phyloP scores from a whole-genome alignment of 1,140 invertebrate species.

The Chelonus insularis region DNA sequence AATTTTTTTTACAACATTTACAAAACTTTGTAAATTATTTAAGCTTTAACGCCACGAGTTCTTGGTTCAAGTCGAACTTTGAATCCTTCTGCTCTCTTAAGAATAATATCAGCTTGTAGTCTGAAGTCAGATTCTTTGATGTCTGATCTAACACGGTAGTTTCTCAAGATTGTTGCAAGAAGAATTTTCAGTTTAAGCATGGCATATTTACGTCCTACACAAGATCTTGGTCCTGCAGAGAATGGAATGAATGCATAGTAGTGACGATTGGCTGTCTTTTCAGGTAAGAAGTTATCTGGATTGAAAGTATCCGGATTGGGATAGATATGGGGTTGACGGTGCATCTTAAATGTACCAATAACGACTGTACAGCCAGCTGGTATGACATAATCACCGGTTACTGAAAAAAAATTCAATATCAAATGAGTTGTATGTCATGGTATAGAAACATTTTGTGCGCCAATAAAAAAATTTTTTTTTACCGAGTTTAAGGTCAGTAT shows the following conservation, averaged over 20 bases:
- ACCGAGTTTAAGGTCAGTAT: slow-evolving; percentile 70
- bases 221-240: slow-evolving; percentile 82
- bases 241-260: slow-evolving; percentile 87
- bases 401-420: slow-evolving; percentile 47
- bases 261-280: slow-evolving; percentile 73
- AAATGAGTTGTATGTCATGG: too few relatives aligned
- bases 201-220: slow-evolving; percentile 87
- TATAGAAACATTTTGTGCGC: too few relatives aligned
- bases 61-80: slow-evolving; percentile 71
- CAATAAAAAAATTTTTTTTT: slow-evolving; percentile 27
- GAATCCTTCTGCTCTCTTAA: slow-evolving; percentile 80
- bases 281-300: slow-evolving; percentile 83
- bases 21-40: slow-evolving; percentile 13
- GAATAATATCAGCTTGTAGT: slow-evolving; percentile 79
- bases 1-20: too few relatives aligned
- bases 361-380: slow-evolving; percentile 70
- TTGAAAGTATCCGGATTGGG: slow-evolving; percentile 79
- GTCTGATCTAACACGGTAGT: slow-evolving; percentile 73
- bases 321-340: slow-evolving; percentile 72
- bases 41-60: slow-evolving; percentile 48
- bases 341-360: slow-evolving; percentile 68
- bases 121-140: slow-evolving; percentile 72
- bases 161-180: slow-evolving; percentile 81
- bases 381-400: slow-evolving; percentile 62
- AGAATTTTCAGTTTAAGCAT: slow-evolving; percentile 86